phyloP scores from a whole-genome alignment of 2,797 vertebrate species.

The Xenopus petersii region DNA sequence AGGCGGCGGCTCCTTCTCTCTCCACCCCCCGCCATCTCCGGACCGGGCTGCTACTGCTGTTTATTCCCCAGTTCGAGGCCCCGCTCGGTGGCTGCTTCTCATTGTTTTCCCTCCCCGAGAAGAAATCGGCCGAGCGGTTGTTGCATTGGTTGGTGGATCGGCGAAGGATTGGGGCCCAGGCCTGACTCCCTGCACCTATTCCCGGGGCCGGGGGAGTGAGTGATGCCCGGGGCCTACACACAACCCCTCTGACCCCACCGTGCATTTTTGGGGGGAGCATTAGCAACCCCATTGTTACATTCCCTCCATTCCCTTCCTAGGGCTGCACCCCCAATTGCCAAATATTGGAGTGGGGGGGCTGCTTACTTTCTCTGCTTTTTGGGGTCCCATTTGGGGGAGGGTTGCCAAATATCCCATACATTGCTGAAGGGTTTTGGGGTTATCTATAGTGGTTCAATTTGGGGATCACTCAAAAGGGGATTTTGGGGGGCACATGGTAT shows the following conservation, averaged over 20 bases:
- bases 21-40: not conserved
- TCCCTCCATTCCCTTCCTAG: no score
- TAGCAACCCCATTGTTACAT: no score
- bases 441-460: no score
- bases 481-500: no score
- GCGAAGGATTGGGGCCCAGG: constrained; percentile 50
- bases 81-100: constrained; percentile 6
- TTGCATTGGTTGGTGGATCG: constrained; percentile 39
- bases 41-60: not conserved
- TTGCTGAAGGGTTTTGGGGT: no score
- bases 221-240: constrained; percentile 54
- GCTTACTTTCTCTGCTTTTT: no score
- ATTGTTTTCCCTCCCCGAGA: constrained; percentile 45
- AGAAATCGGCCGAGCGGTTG: constrained; percentile 18
- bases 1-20: constrained; percentile 2
- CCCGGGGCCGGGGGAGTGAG: constrained; percentile 51
- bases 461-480: no score
- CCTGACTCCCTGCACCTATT: constrained; percentile 49
- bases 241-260: not conserved
- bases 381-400: no score
- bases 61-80: not conserved
- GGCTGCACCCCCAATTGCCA: no score
- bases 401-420: no score
- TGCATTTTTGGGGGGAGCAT: constrained; percentile 1
- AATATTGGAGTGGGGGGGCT: no score